Base-by-base conservation (phyloP, 2,113 vertebrate genomes). In the Coreoperca whiteheadi region DNA sequence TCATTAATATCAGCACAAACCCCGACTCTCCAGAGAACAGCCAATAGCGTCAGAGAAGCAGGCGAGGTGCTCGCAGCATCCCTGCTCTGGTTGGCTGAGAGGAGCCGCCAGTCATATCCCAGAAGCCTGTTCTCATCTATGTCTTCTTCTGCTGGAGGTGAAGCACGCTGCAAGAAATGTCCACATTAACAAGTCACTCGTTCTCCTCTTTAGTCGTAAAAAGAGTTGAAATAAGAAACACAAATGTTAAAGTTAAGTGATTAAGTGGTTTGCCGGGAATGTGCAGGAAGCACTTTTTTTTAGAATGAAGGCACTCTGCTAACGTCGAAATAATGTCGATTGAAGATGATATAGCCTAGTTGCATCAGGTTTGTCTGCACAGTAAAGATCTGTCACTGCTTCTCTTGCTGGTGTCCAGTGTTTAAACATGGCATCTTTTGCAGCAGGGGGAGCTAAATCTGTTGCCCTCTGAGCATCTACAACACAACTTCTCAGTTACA, bases 1-100 rank as follows among this genome's bases (percentile, higher is more conserved):
- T 96, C 96, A 95, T 96, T 97, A 95, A 95, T 94, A 96, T 96
- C 94, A 86, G 93, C 93, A 90, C 94, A 66, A 94, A 94, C 90
- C 95, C 91, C 90, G 93, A 89, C 94, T 96, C 96, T 96, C 96
- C 91, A 30, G 94, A 94, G 94, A n/a, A 85, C 87, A 95, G 95
- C 97, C 96, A 96, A 94, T 94, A 85, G 95, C 93, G 91, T 72
- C 72, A 53, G 87, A 90, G 96, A 84, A 94, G 92, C 92, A 84
- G 86, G 81, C 79, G 70, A 67, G 82, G 46, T 37, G 84, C 85
- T 77, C 92, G 90, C 91, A 93, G 94, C 95, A 91, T 96, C 96
- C 91, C 57, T 68, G 83, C 92, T 86, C 94, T 92, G 96, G 92
- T 97, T 97, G 97, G 96, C 94, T 92, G 82, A 70, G 43, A 64